Evolutionary conservation across 2,113 vertebrate species (phyloP).

Genomic region (Eulemur macaco): DNA sequence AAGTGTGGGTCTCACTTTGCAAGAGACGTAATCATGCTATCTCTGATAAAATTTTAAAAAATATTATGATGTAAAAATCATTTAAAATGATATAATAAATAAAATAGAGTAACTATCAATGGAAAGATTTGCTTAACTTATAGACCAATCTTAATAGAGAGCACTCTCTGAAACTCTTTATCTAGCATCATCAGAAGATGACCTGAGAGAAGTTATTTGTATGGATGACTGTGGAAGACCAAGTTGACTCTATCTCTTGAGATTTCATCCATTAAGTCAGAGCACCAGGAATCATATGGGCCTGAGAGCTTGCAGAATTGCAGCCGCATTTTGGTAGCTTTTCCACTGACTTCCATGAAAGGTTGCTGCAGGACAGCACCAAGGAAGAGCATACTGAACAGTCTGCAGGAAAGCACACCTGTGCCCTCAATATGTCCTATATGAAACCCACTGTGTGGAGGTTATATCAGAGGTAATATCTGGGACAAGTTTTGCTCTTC

Average conservation of each 20-base stretch:
- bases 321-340: background rate
- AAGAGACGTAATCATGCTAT: background rate
- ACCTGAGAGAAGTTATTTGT: background rate
- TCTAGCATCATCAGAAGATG: background rate
- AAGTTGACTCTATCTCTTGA: background rate
- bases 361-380: background rate
- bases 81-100: background rate
- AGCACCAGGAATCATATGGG: background rate
- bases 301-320: background rate
- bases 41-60: background rate
- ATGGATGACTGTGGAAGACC: background rate
- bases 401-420: background rate
- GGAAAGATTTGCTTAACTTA: background rate
- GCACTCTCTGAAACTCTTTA: background rate
- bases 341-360: background rate
- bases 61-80: background rate
- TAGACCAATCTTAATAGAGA: background rate
- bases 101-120: background rate
- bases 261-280: background rate
- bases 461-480: background rate
- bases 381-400: background rate
- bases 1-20: background rate
- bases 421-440: accelerated
- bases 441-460: too few species aligned
- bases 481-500: background rate